Base-by-base conservation (phyloP, 2,888 invertebrate genomes). In the Clusia tigrina region DNA sequence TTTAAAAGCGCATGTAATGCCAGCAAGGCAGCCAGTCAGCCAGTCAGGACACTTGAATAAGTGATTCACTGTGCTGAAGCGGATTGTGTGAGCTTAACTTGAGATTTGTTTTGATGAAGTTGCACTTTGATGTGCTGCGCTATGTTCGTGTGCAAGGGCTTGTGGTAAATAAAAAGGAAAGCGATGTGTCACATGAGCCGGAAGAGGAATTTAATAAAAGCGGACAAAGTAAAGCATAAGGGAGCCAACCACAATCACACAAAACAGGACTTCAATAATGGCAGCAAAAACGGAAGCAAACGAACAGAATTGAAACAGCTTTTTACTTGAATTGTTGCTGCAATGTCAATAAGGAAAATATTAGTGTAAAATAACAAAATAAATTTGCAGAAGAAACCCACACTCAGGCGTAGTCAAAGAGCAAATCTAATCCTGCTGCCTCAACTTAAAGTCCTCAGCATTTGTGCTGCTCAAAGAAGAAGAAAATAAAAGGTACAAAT, bases 71-170 rank as follows among this genome's bases (percentile, higher is more conserved):
- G 42, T 62, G 42, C 58, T 58, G 32, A 18, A 62, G 58, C 62
- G 70, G 59, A 63, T 72, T 71, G 73, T 67, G 67, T 65, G 73
- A 69, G 73, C 71, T 72, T 69, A 64, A 51, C 62, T 65, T 64
- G 24, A 70, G 69, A 65, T 73, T 73, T 67, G 64, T 62, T n/a
- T 66, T 69, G 73, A 71, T 70, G 65, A 73, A 73, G 65, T 66
- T 72, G 72, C 72, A 73, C 72, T 72, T 72, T 73, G 72, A 72
- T 73, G 72, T 72, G 63, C 53, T 20, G n/a, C 42, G 42, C n/a
- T n/a, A n/a, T n/a, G n/a, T n/a, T n/a, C n/a, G n/a, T n/a, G n/a
- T n/a, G n/a, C n/a, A n/a, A n/a, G n/a, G n/a, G n/a, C n/a, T n/a
- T n/a, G n/a, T n/a, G n/a, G n/a, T n/a, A n/a, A n/a, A n/a, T n/a